Base-by-base conservation (phyloP, 2,797 vertebrate species). In the Cossypha polioptera region DNA sequence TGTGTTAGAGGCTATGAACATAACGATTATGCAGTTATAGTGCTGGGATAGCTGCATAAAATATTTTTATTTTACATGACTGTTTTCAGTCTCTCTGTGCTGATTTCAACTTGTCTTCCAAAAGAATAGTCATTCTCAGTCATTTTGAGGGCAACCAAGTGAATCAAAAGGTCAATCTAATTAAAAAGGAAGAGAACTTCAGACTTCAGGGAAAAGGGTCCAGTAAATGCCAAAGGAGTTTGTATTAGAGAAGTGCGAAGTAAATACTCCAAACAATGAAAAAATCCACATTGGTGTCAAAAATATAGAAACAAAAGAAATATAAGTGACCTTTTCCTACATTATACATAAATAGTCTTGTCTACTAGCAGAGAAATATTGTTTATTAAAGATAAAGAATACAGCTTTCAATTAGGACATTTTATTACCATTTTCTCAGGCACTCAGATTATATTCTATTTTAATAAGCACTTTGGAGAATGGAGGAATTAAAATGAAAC, bases 151-250 rank as follows among this genome's bases (percentile, higher is more conserved):
- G 96, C 95, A 97, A 88, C 77, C 92, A 96, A 98, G 96, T 96
- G 96, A 98, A 97, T 87, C 59, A 88, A 98, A 98, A 98, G 97
- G 98, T 98, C 98, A 98, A 84, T 96, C 96, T 98, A 98, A 98
- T 98, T 98, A 98, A 98, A 98, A 97, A 94, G 73, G 87, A 92
- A 91, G 95, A 97, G 85, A 97, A 97, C 90, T 96, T 97, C 95
- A 97, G 71, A 69, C 85, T 94, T 80, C 57, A 54, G 86, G 85
- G 90, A 94, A 92, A 95, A 95, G 63, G 85, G 90, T 94, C 68
- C 86, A 91, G 85, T 75, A 97, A 96, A 97, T 97, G 97, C 96
- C 96, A 97, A 93, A 88, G 76, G 92, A 98, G 86, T 96, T 97
- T 95, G 89, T 96, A 92, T 86, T 86, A 92, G 75, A 94, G 88